Conservation (phyloP, 2,888 invertebrate species). For the Bedellia somnulentella region DNA sequence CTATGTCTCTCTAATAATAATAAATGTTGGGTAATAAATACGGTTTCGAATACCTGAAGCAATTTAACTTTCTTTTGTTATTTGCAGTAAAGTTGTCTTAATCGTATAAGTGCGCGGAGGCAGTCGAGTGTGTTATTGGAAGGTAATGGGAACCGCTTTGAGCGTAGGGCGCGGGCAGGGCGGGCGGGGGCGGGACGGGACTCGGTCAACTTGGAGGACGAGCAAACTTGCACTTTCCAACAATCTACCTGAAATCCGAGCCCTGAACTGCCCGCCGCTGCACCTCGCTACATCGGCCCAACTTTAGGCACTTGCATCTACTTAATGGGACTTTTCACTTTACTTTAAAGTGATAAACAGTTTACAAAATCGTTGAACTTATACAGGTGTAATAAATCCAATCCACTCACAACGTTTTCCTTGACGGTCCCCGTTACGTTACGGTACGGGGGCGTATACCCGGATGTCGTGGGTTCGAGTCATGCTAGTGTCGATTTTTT, state of each 20-base stretch:
- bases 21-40: no score
- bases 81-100: slow-evolving; percentile 25
- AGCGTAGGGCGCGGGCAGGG: slow-evolving; percentile 4
- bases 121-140: slow-evolving; percentile 56
- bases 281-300: no score
- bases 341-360: background rate
- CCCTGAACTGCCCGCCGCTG: background rate
- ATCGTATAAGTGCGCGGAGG: slow-evolving; percentile 31
- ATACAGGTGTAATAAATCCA: no score
- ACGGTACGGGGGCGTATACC: no score
- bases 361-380: no score
- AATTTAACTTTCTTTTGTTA: slow-evolving; percentile 6
- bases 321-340: background rate
- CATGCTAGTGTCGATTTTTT: no score
- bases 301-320: background rate
- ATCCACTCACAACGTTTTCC: no score
- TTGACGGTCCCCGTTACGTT: no score
- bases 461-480: no score
- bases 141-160: slow-evolving; percentile 18
- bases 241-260: slow-evolving; percentile 21
- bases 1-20: no score
- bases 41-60: no score
- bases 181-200: slow-evolving; percentile 15
- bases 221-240: slow-evolving; percentile 6
- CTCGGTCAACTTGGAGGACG: slow-evolving; percentile 19